phyloP scores from a whole-genome alignment of 2,113 vertebrate species.

The Periophthalmodon schlosseri region DNA sequence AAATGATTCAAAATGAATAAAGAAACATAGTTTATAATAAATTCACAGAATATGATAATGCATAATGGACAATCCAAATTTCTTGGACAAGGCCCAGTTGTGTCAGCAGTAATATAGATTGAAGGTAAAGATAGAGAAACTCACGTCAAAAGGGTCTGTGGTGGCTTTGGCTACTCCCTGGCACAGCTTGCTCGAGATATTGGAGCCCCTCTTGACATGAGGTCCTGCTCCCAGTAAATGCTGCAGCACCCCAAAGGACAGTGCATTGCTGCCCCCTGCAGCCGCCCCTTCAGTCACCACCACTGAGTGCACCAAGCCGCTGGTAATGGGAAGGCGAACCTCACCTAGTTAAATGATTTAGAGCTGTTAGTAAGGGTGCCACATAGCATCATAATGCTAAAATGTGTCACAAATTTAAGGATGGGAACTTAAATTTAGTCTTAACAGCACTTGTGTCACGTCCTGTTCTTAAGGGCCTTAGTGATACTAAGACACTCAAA shows the following conservation, averaged over 20 bases:
- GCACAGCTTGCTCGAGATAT: slow-evolving; percentile 77
- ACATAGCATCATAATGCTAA: not conserved
- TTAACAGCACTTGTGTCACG: not conserved
- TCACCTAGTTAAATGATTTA: slow-evolving; percentile 79
- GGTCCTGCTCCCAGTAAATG: slow-evolving; percentile 89
- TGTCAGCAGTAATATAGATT: not conserved
- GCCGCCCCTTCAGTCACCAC: slow-evolving; percentile 85
- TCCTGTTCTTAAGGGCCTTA: not conserved
- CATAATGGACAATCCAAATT: no score
- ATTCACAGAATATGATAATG: no score
- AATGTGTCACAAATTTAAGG: not conserved
- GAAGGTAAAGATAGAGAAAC: slow-evolving; percentile 45
- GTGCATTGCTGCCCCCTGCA: slow-evolving; percentile 79
- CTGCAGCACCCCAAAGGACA: slow-evolving; percentile 90
- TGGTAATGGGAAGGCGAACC: slow-evolving; percentile 77
- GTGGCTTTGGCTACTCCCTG: slow-evolving; percentile 83
- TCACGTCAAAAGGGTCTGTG: slow-evolving; percentile 88
- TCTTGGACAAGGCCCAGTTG: no score
- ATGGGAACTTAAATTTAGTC: not conserved
- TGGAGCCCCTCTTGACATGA: slow-evolving; percentile 87
- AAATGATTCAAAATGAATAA: not conserved
- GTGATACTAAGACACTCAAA: no score
- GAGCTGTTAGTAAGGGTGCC: not conserved
- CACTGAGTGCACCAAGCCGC: slow-evolving; percentile 84
- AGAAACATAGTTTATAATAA: not conserved